Base-by-base conservation (phyloP, 2,888 invertebrate species). In the Drosophila ezoana region DNA sequence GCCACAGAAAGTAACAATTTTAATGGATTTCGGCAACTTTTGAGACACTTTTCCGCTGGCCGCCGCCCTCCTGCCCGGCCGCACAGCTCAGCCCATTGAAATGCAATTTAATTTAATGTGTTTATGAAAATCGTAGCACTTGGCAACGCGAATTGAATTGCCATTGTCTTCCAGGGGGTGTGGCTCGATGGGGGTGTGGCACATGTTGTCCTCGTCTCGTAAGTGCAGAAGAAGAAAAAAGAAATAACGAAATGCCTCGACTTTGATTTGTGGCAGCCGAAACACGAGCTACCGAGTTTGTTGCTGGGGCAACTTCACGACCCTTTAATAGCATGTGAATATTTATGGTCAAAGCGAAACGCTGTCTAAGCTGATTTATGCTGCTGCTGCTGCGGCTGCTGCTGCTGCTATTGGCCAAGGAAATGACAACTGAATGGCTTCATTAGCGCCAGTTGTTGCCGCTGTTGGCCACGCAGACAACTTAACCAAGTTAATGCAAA, bases 41-140 rank as follows among this genome's bases (percentile, higher is more conserved):
- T 68, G 78, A 61, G 68, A 72, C 74, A 52, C 45, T 59, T 43
- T 43, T 14, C 45, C 35, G 11, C n/a, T 37, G 37, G 43, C 35
- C n/a, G 38, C 35, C 37, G 20, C 52, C 23, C n/a, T 20, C 18
- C 23, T 38, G 10, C 14, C 45, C 41, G 49, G 9, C 8, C 2
- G 2, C 41, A 23, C 23, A 18, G 16, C 49, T 64, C 44, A 28
- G 43, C 49, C 79, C 79, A 83, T 87, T 81, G 80, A 87, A 90
- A 82, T 86, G 77, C 90, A 89, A 90, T 90, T 90, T 90, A 90
- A 90, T 90, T 90, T 90, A 90, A 90, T 90, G 90, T 89, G 77
- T 84, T 90, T 86, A 85, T 89, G 86, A 90, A 82, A 83, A 82
- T 70, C 79, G 78, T 75, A 79, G 88, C 86, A 83, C 78, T 82